These are phyloP conservation scores for Neotragus moschatus DNA, from an alignment of 2,113 vertebrate species.

Conservation along the genomic window DNA sequence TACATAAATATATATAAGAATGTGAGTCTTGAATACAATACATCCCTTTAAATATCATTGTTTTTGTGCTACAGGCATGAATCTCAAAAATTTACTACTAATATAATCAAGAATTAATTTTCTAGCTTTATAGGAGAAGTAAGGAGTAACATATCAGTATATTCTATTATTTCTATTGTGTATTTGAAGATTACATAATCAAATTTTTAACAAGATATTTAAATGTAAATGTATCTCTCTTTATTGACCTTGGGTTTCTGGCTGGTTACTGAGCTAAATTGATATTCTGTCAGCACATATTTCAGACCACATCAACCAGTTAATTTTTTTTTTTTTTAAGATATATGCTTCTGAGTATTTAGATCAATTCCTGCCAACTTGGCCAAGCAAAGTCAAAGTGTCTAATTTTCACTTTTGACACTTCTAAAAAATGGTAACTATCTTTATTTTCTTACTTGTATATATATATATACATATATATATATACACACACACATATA, in stretches of 20 bases:
- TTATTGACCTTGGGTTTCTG: constrained; percentile 42
- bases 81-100: not conserved
- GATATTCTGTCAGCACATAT: not conserved
- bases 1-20: not conserved
- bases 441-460: not conserved
- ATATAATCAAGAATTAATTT: constrained; percentile 15
- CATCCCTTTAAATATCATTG: not conserved
- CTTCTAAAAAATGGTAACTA: not conserved
- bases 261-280: constrained; percentile 31
- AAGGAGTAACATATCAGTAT: not conserved
- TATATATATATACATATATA: accelerated
- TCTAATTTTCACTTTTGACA: constrained; percentile 43
- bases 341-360: not conserved
- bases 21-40: not conserved
- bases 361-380: constrained; percentile 31
- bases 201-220: constrained; percentile 53
- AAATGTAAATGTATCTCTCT: constrained; percentile 35
- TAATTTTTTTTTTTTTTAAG: constrained; percentile 26
- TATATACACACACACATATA: too few relatives aligned
- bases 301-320: not conserved
- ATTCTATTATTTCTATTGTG: constrained; percentile 39
- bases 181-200: constrained; percentile 48
- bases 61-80: not conserved
- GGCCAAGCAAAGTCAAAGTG: not conserved
- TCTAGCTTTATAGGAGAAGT: not conserved